Evolutionary conservation across 2,888 invertebrate genomes (phyloP).

Genomic region (Hermaeophaga mercurialis): DNA sequence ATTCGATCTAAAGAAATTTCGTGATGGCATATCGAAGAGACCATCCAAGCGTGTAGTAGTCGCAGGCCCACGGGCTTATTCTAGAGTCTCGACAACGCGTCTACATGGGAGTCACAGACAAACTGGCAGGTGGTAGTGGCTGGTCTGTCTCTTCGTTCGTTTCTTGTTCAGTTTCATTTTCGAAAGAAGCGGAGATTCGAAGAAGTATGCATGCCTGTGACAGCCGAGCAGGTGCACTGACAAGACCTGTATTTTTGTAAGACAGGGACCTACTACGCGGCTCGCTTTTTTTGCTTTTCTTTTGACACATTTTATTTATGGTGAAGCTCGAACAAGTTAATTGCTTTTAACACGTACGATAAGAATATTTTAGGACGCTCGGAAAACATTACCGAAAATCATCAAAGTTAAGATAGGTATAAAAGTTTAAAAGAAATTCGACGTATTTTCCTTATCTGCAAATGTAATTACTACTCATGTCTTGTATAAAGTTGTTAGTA

Average conservation of each 20-base stretch:
- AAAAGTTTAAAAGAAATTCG: no score
- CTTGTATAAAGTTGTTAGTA: no score
- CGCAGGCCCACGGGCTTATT: constrained; percentile 13
- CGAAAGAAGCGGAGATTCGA: constrained; percentile 13
- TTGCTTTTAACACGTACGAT: constrained; percentile 15
- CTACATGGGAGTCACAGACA: constrained; percentile 16
- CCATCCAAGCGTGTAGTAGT: constrained; percentile 4
- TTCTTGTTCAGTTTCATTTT: constrained; percentile 16
- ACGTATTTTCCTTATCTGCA: no score
- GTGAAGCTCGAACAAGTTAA: constrained; percentile 2
- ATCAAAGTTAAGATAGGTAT: no score
- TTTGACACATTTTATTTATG: neutral
- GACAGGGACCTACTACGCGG: neutral
- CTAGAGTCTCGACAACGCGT: constrained; percentile 13
- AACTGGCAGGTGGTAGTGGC: constrained; percentile 22
- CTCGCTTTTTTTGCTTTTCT: constrained; percentile 4
- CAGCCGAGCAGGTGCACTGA: constrained; percentile 22
- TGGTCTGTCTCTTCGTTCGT: constrained; percentile 4
- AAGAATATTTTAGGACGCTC: no score
- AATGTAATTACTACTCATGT: no score
- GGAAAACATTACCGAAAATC: no score
- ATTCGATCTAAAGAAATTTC: constrained; percentile 10
- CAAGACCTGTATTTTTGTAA: constrained; percentile 16
- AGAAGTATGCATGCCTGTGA: constrained; percentile 17
- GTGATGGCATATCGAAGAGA: constrained; percentile 10